Percentiles rank a stretch among this genome's conserved stretches.
phyloP scores from a whole-genome alignment of 2,888 invertebrate species.

The Branchipolynoe longqiensis region DNA sequence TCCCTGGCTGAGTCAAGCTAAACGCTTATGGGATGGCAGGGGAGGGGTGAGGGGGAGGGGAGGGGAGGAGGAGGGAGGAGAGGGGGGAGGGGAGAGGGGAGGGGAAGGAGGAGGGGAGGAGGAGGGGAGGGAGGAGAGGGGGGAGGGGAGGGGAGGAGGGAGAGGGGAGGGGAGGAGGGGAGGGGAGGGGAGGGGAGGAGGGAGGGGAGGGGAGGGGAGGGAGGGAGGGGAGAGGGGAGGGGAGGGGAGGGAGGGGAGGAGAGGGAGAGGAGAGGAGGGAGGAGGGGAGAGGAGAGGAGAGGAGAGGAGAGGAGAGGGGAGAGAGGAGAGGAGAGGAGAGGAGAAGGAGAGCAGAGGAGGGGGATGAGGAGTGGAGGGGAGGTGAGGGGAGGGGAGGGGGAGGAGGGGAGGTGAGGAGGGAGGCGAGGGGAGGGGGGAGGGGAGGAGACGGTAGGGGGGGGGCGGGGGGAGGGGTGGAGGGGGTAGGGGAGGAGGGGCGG shows the following conservation, averaged over 20 bases:
- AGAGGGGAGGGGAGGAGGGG: background rate
- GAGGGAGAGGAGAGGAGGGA: background rate
- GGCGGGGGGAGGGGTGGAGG: background rate
- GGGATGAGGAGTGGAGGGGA: slow-evolving; percentile 7
- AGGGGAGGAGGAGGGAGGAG: slow-evolving; percentile 6
- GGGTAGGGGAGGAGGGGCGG: background rate
- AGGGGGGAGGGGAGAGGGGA: background rate
- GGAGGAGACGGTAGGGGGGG: background rate
- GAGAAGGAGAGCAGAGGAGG: background rate
- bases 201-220: background rate
- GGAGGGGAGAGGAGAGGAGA: background rate
- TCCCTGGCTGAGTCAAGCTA: too few species aligned
- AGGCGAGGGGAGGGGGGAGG: too few species aligned
- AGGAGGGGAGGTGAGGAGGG: slow-evolving; percentile 13
- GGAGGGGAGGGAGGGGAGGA: background rate
- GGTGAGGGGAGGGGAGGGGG: background rate
- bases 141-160: background rate
- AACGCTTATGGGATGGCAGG: background rate
- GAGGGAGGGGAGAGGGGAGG: background rate
- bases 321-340: background rate
- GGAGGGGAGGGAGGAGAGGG: background rate
- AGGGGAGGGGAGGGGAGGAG: background rate
- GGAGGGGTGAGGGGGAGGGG: slow-evolving; percentile 23
- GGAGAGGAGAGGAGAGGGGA: background rate
- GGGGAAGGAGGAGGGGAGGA: background rate